These are phyloP conservation scores for Labrus mixtus DNA, from an alignment of 2,113 vertebrate species.

Conservation along the genomic window DNA sequence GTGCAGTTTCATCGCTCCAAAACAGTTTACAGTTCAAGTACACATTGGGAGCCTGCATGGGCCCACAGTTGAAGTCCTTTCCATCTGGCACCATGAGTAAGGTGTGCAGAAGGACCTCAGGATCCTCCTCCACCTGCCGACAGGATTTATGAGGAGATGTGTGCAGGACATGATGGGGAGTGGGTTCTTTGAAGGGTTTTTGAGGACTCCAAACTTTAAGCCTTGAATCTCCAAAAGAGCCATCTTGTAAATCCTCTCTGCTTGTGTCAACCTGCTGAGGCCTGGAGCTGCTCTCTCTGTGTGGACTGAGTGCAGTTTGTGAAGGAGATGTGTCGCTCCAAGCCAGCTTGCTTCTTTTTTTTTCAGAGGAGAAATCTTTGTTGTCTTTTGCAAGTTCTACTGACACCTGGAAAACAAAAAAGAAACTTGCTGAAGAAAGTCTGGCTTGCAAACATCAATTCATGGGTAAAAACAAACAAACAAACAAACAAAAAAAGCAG, in stretches of 20 bases:
- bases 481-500: neutral
- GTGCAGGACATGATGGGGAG: neutral
- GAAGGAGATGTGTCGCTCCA: slow-evolving; percentile 22
- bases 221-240: slow-evolving; percentile 18
- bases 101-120: slow-evolving; percentile 85
- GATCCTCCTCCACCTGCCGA: slow-evolving; percentile 59
- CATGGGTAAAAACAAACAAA: neutral
- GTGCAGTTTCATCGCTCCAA: slow-evolving; percentile 86
- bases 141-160: slow-evolving; percentile 17
- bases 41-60: slow-evolving; percentile 81
- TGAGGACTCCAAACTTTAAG: slow-evolving; percentile 29
- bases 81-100: slow-evolving; percentile 93
- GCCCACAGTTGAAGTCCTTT: slow-evolving; percentile 83
- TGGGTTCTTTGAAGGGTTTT: neutral
- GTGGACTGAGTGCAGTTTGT: slow-evolving; percentile 35
- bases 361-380: slow-evolving; percentile 73
- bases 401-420: slow-evolving; percentile 83
- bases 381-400: slow-evolving; percentile 84
- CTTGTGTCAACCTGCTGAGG: neutral
- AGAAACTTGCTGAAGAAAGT: neutral
- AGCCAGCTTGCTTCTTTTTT: slow-evolving; percentile 48
- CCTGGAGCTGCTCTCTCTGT: slow-evolving; percentile 17
- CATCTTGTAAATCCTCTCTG: slow-evolving; percentile 26
- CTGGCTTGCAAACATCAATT: neutral
- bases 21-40: slow-evolving; percentile 95